Percentiles rank a stretch among this genome's conserved stretches.
phyloP scores from a whole-genome alignment of 30 jellyfish, hydroid and myxozoan species.

The Rhopilema esculentum region DNA sequence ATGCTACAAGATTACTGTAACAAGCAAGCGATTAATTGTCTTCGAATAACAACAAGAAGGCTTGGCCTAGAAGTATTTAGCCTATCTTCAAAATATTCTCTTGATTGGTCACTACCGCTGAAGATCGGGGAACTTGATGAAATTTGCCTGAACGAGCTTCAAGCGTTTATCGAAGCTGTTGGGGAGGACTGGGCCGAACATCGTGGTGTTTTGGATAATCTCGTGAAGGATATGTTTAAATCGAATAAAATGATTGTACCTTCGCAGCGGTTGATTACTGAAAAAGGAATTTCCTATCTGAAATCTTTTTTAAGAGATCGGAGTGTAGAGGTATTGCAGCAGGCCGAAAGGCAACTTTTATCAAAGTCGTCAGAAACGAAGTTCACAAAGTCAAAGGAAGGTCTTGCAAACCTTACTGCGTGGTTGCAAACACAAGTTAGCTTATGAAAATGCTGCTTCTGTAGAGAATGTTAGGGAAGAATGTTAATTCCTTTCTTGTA shows the following conservation, averaged over 20 bases:
- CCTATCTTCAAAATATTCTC: slow-evolving; percentile 35
- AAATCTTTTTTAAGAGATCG: slow-evolving; percentile 41
- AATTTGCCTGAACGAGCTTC: slow-evolving; percentile 71
- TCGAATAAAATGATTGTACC: slow-evolving; percentile 62
- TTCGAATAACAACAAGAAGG: slow-evolving; percentile 71
- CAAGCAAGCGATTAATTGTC: slow-evolving; percentile 80
- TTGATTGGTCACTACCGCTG: slow-evolving; percentile 68
- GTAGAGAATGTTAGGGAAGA: background rate
- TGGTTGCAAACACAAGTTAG: slow-evolving; percentile 1
- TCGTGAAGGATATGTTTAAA: slow-evolving; percentile 65
- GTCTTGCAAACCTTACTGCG: slow-evolving; percentile 12
- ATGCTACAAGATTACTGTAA: slow-evolving; percentile 74
- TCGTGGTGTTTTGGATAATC: slow-evolving; percentile 8
- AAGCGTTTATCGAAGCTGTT: slow-evolving; percentile 20
- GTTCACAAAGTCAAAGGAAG: slow-evolving; percentile 73
- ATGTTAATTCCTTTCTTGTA: too few species aligned
- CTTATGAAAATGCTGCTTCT: background rate
- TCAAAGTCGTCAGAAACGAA: slow-evolving; percentile 78
- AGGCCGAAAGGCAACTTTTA: slow-evolving; percentile 69
- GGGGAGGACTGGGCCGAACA: slow-evolving; percentile 92
- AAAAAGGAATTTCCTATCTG: slow-evolving; percentile 28
- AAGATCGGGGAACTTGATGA: slow-evolving; percentile 80
- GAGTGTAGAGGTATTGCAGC: slow-evolving; percentile 48
- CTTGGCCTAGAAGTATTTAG: slow-evolving; percentile 85
- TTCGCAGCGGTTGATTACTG: background rate